These are phyloP conservation scores for Mionectes olivaceus DNA, from an alignment of 2,797 vertebrate genomes.

Conservation along the genomic window DNA sequence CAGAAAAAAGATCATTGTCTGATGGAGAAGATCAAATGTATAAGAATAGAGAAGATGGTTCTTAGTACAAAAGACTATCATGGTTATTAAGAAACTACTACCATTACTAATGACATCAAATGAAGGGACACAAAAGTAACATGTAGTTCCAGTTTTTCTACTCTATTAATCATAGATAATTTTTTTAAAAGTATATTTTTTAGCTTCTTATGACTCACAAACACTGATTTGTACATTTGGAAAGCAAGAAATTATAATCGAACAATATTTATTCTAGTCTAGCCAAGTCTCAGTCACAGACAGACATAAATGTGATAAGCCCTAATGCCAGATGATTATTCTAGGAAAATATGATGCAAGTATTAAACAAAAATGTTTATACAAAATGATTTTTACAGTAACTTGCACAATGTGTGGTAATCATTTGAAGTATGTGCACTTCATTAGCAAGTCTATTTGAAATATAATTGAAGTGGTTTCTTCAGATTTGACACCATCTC, in stretches of 20 bases:
- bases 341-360: background rate
- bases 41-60: background rate
- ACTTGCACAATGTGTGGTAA: background rate
- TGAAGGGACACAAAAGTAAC: background rate
- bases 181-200: background rate
- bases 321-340: background rate
- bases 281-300: background rate
- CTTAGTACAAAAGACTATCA: background rate
- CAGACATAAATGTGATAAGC: background rate
- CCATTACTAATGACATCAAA: background rate
- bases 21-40: background rate
- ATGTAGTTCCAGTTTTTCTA: background rate
- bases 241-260: background rate
- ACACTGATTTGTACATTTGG: background rate
- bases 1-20: background rate
- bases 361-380: background rate
- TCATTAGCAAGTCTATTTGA: background rate
- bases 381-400: background rate
- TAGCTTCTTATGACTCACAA: background rate
- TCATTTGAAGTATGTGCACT: background rate
- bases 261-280: background rate
- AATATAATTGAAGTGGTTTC: background rate
- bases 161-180: background rate
- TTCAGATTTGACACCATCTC: background rate
- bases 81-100: background rate